Conservation (phyloP, 2,113 vertebrate species). For the Calidris pygmaea region DNA sequence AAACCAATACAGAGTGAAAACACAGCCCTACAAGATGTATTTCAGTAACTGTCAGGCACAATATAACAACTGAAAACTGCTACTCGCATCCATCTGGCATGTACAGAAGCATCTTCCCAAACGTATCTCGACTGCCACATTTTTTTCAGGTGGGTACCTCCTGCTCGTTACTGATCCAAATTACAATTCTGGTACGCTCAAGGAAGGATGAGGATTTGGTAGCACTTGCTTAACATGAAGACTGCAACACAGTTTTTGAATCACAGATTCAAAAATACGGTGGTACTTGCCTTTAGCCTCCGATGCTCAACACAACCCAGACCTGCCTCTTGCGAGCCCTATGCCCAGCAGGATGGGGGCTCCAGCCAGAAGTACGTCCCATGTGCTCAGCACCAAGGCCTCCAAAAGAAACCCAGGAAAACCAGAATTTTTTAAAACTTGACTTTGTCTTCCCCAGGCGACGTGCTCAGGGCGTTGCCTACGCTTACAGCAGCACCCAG, state of each 20-base stretch:
- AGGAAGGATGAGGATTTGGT: neutral
- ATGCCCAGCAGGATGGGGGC: accelerated
- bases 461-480: accelerated
- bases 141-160: neutral
- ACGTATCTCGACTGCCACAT: neutral
- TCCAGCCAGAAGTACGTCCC: neutral
- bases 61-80: neutral
- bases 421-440: neutral
- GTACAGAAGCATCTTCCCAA: neutral
- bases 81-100: neutral
- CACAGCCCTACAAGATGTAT: accelerated
- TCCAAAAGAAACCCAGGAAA: neutral
- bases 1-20: neutral
- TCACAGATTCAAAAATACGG: neutral
- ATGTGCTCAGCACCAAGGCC: neutral
- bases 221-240: neutral
- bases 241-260: neutral
- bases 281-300: neutral
- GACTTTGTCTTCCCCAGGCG: accelerated
- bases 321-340: neutral
- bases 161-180: neutral
- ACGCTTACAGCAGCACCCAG: accelerated
- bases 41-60: neutral
- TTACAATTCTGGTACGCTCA: neutral
- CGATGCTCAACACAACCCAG: neutral